Evolutionary conservation across 2,888 invertebrate genomes (phyloP).

Genomic region (Gisinianus flammeolus): DNA sequence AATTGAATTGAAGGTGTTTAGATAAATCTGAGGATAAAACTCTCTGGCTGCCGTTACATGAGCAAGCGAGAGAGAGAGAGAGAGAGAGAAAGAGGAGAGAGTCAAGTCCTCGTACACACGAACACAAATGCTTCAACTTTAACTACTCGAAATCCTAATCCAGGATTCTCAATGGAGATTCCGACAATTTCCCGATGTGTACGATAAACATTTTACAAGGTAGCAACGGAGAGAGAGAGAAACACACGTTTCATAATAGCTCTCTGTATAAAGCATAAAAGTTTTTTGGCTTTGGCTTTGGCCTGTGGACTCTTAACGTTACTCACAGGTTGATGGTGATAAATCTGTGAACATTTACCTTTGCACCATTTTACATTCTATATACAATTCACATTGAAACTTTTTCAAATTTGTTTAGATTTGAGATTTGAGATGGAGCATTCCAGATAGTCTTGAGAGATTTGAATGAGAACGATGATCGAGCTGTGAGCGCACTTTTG

Average conservation of each 20-base stretch:
- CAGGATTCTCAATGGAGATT: neutral
- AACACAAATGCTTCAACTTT: neutral
- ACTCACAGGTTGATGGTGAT: neutral
- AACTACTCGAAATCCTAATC: neutral
- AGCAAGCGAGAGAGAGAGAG: neutral
- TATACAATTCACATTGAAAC: neutral
- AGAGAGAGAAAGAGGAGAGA: neutral
- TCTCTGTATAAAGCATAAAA: neutral
- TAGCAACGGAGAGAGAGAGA: neutral
- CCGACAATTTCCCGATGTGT: neutral
- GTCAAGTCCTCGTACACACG: neutral
- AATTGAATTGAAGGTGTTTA: slow-evolving; percentile 40
- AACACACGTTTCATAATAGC: no score
- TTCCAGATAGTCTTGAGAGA: neutral
- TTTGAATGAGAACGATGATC: neutral
- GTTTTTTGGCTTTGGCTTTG: neutral
- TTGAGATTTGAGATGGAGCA: neutral
- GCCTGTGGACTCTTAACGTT: neutral
- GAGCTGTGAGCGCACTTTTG: neutral
- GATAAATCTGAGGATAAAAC: slow-evolving; percentile 36
- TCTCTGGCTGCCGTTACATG: neutral
- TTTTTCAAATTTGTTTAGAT: neutral
- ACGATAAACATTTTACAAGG: neutral
- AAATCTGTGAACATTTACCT: neutral
- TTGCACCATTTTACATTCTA: neutral